Evolutionary conservation across 2,888 invertebrate species (phyloP), one percentile per base, ranked within the genome.

Genomic region (Lepas anatifera): DNA sequence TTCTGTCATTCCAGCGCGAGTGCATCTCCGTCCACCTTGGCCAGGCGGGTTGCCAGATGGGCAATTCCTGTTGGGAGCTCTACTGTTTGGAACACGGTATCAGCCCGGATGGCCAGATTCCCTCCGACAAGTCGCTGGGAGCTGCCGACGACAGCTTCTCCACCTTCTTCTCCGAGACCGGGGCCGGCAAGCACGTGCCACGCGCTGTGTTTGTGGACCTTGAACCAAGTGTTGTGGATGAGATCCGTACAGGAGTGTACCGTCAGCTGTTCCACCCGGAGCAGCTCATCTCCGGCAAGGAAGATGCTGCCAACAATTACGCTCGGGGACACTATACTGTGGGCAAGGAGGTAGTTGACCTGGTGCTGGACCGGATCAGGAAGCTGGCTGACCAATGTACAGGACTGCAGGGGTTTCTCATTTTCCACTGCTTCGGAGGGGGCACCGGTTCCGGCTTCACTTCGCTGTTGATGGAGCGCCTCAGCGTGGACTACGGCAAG

Each of bases 131-230:
- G 83, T 89, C 90, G 78, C 86, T 92, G 75, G 92, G 92, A 68
- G 90, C 90, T 74, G 90, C 92, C 71, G 95, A 96, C 83, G 89
- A 76, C 83, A 92, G 92, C 72, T 96, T 94, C 85, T 95, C 94
- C 83, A 96, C 92, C 71, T 92, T 92, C 86, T 92, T 92, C 86
- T 89, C 89, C 77, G 95, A 96, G 82, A 96, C 95, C 71, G 93
- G 93, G 70, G 90, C 93, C 63, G 96, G 96, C 78, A 96, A 96
- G 79, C 95, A 97, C 79, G 95, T 96, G 18, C 95, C 95, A n/a
- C n/a, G n/a, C n/a, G n/a, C n/a, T n/a, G n/a, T n/a, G n/a, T n/a
- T n/a, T n/a, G n/a, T n/a, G n/a, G n/a, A n/a, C n/a, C n/a, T n/a
- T n/a, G n/a, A n/a, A n/a, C n/a, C n/a, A n/a, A n/a, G n/a, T n/a